Conservation (phyloP, 2,113 vertebrate species). For the Scolopax mira region DNA sequence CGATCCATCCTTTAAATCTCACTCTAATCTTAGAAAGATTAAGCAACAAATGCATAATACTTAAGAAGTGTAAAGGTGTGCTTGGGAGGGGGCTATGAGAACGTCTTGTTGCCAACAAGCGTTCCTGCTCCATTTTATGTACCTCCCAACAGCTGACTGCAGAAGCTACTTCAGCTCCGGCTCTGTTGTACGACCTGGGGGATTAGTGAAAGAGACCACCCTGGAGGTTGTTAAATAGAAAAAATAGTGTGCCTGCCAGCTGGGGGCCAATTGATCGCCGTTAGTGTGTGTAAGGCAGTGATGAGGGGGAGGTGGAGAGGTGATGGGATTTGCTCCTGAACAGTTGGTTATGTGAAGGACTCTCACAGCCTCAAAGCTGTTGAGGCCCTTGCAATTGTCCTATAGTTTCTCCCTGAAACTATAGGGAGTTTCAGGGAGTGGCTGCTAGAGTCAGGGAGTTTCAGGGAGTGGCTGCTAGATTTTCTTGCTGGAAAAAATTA, state of each 20-base stretch:
- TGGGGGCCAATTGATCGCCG: slow-evolving; percentile 55
- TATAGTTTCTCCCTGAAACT: background rate
- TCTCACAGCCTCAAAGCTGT: slow-evolving; percentile 39
- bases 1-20: background rate
- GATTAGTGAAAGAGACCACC: slow-evolving; percentile 64
- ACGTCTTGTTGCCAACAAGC: background rate
- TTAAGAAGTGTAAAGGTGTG: background rate
- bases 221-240: slow-evolving; percentile 61
- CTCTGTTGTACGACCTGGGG: slow-evolving; percentile 38
- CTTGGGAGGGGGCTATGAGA: background rate
- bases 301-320: slow-evolving; percentile 53
- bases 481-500: background rate
- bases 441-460: too few relatives aligned
- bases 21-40: background rate
- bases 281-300: slow-evolving; percentile 31
- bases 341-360: slow-evolving; percentile 56
- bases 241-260: slow-evolving; percentile 53
- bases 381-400: slow-evolving; percentile 42
- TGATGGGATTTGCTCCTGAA: slow-evolving; percentile 53
- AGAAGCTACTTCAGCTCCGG: slow-evolving; percentile 42
- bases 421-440: too few relatives aligned
- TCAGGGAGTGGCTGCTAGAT: background rate
- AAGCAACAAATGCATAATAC: background rate
- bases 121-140: background rate
- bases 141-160: slow-evolving; percentile 40